These are phyloP conservation scores for Grammomys surdaster DNA, from an alignment of 2,113 vertebrate genomes.

Conservation along the genomic window DNA sequence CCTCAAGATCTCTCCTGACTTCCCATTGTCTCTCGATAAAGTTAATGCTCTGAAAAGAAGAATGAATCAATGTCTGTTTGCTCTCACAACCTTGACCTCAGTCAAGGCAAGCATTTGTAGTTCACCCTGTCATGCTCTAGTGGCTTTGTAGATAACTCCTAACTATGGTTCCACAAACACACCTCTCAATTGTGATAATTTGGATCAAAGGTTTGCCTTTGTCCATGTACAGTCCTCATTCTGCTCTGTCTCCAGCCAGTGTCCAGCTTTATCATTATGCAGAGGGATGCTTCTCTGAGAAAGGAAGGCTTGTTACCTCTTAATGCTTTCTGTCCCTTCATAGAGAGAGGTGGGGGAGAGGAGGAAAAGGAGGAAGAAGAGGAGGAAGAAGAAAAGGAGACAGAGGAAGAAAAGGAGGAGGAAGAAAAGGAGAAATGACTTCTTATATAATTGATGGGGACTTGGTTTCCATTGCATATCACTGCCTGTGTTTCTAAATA, in stretches of 20 bases:
- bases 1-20: not conserved
- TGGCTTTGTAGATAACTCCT: not conserved
- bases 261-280: not conserved
- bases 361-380: not conserved
- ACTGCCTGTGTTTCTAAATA: not conserved
- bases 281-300: not conserved
- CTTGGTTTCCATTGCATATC: not conserved
- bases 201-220: conserved; percentile 13
- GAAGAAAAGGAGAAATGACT: not conserved
- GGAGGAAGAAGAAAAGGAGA: not conserved
- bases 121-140: not conserved
- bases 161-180: not conserved
- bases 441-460: not conserved
- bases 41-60: not conserved
- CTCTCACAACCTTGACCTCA: not conserved
- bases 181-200: not conserved
- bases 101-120: not conserved
- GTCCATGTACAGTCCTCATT: not conserved
- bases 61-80: not conserved
- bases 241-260: not conserved
- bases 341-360: too few species aligned
- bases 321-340: not conserved
- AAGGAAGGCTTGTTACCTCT: not conserved
- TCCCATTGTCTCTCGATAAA: not conserved
- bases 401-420: not conserved